Conservation (phyloP, 1,140 invertebrate genomes). For the Plutomurus gul region DNA sequence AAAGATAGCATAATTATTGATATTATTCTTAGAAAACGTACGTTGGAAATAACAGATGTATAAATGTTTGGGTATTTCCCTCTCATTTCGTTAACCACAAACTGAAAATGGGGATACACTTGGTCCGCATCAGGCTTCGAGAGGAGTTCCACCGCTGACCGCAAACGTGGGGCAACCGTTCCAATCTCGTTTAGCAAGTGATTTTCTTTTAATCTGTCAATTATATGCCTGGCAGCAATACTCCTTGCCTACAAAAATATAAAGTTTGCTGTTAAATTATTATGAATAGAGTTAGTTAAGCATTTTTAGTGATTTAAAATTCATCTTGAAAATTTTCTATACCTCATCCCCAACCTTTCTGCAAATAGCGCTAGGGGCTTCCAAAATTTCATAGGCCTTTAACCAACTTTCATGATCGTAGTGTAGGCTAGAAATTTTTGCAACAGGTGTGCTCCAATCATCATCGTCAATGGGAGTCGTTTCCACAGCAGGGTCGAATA, state of each 20-base stretch:
- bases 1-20: too few species aligned
- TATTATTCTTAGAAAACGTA: neutral
- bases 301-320: neutral
- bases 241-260: conserved; percentile 45
- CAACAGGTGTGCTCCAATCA: conserved; percentile 51
- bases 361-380: conserved; percentile 40
- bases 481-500: neutral
- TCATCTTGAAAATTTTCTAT: neutral
- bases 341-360: conserved; percentile 54
- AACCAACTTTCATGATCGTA: conserved; percentile 51
- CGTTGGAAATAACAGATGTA: conserved; percentile 38
- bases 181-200: conserved; percentile 45
- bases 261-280: neutral
- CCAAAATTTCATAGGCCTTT: conserved; percentile 50
- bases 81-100: conserved; percentile 44
- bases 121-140: conserved; percentile 52
- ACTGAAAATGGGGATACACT: conserved; percentile 49
- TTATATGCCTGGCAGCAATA: conserved; percentile 47
- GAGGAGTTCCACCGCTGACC: conserved; percentile 53
- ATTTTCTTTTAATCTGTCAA: conserved; percentile 51
- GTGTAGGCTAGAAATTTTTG: conserved; percentile 43
- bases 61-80: conserved; percentile 45
- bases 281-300: neutral
- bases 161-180: conserved; percentile 46
- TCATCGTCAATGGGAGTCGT: conserved; percentile 9